These are phyloP conservation scores for Damaliscus lunatus DNA, from an alignment of 2,113 vertebrate genomes.

Conservation along the genomic window DNA sequence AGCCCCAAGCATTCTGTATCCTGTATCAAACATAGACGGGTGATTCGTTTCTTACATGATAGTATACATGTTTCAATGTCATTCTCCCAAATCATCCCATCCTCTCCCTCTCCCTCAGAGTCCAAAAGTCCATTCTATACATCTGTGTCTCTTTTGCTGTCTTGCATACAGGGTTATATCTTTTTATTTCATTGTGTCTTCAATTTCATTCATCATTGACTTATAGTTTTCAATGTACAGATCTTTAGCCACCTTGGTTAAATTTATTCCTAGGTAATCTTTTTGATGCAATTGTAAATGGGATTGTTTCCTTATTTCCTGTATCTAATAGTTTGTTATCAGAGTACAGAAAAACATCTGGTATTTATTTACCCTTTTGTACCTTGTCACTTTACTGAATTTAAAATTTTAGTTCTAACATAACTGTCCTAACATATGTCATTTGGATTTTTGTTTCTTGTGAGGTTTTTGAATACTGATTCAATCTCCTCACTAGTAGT, in stretches of 20 bases:
- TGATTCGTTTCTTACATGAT: no score
- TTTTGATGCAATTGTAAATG: neutral
- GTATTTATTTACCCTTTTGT: neutral
- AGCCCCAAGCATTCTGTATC: no score
- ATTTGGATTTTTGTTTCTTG: neutral
- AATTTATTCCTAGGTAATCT: neutral
- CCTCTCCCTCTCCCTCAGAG: no score
- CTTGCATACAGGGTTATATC: neutral
- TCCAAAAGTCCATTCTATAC: no score
- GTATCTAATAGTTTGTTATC: neutral
- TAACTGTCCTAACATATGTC: neutral
- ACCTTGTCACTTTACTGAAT: neutral
- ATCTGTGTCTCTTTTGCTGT: no score
- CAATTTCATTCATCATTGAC: neutral
- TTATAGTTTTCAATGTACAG: neutral
- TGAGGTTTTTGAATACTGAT: neutral
- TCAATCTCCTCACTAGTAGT: neutral
- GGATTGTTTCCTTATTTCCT: neutral
- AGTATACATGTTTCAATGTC: no score
- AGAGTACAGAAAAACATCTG: neutral
- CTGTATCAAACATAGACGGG: no score
- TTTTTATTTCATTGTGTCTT: neutral
- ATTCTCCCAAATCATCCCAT: no score
- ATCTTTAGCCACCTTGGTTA: neutral
- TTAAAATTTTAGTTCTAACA: neutral